Evolutionary conservation across 2,888 invertebrate genomes (phyloP).

Genomic region (Eupithecia pulchellata): DNA sequence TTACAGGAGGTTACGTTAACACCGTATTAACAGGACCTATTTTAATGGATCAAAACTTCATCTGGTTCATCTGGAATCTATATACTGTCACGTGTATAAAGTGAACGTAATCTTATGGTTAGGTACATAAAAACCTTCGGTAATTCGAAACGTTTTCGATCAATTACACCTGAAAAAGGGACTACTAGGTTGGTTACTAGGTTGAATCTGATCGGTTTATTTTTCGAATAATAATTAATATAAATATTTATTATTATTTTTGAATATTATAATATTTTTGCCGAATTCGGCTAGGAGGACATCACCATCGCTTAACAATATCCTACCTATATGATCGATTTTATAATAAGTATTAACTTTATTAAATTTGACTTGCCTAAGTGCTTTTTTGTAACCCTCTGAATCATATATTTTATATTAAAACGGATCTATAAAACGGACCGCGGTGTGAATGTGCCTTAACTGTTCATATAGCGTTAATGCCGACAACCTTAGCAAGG

Average conservation of each 20-base stretch:
- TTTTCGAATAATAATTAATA: too few species aligned
- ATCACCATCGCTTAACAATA: background rate
- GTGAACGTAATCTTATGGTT: too few species aligned
- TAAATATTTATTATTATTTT: too few species aligned
- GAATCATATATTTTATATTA: too few species aligned
- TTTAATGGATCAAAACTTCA: background rate
- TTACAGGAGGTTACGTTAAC: background rate
- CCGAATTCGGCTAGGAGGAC: background rate
- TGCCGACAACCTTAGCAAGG: conserved; percentile 84
- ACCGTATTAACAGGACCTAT: background rate
- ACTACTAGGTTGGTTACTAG: too few species aligned
- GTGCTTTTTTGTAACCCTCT: too few species aligned
- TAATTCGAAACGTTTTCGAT: background rate
- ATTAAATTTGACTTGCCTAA: too few species aligned
- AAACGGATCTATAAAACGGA: background rate
- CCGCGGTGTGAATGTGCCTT: conserved; percentile 53
- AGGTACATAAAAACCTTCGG: too few species aligned
- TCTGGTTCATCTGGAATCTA: background rate
- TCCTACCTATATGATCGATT: background rate
- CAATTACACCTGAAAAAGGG: background rate
- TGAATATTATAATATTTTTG: too few species aligned
- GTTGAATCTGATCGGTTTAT: too few species aligned
- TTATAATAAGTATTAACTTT: too few species aligned
- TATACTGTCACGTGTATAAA: background rate
- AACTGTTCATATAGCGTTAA: conserved; percentile 80